Percentiles rank a stretch among this genome's conserved stretches.
These are phyloP conservation scores for Cebus imitator DNA, from an alignment of 2,113 vertebrate species.

Conservation along the genomic window DNA sequence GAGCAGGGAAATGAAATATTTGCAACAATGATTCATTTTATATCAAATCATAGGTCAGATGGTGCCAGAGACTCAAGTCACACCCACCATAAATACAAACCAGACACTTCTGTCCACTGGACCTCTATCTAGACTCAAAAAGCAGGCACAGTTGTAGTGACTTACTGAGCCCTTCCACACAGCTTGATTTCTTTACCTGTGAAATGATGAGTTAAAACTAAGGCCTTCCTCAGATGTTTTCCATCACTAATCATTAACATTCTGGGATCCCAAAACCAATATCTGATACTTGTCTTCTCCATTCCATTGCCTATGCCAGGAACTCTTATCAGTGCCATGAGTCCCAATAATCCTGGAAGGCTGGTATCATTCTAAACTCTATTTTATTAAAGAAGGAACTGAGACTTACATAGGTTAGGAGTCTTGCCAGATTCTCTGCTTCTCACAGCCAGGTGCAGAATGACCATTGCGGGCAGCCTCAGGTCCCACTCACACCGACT, in stretches of 20 bases:
- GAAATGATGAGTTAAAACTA: neutral
- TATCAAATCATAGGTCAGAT: conserved; percentile 49
- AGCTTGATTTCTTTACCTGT: neutral
- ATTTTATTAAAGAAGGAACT: neutral
- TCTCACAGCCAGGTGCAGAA: neutral
- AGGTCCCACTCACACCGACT: neutral
- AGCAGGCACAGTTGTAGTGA: neutral
- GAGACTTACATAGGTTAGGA: neutral
- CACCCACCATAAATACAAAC: conserved; percentile 19
- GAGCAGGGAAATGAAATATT: conserved; percentile 20
- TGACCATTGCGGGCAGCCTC: neutral
- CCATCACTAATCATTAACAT: neutral
- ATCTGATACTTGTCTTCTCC: neutral
- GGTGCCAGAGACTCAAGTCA: neutral
- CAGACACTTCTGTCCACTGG: neutral
- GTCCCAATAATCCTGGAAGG: neutral
- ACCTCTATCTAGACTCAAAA: neutral
- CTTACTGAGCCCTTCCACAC: neutral
- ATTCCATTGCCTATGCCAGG: neutral
- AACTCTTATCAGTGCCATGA: neutral
- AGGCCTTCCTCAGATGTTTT: neutral
- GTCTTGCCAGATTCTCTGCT: neutral
- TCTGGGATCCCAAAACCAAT: neutral
- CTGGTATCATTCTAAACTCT: neutral
- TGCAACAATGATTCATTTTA: conserved; percentile 42